These are phyloP conservation scores for Catharus ustulatus DNA, from an alignment of 2,797 vertebrate genomes.

Conservation along the genomic window DNA sequence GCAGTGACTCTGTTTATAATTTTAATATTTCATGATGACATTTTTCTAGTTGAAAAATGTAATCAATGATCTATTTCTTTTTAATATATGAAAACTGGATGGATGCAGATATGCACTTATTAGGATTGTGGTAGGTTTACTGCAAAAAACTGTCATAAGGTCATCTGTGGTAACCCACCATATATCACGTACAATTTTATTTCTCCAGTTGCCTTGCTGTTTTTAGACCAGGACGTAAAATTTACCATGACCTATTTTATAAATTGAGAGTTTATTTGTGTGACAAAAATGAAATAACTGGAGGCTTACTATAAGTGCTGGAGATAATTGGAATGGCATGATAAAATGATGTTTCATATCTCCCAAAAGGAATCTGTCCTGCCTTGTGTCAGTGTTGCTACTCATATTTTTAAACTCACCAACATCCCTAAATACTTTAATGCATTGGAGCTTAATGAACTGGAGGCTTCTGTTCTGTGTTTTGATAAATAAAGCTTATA, in stretches of 20 bases:
- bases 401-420: not conserved
- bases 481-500: not conserved
- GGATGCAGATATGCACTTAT: not conserved
- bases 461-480: not conserved
- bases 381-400: not conserved
- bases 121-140: not conserved
- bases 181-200: not conserved
- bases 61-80: not conserved
- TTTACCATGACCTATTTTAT: constrained; percentile 27
- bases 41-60: not conserved
- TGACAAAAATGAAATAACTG: constrained; percentile 29
- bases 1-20: not conserved
- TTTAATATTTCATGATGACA: constrained; percentile 8
- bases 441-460: not conserved
- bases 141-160: not conserved
- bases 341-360: not conserved
- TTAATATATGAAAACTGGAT: not conserved
- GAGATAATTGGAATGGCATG: constrained; percentile 15
- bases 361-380: not conserved
- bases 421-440: not conserved
- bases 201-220: not conserved
- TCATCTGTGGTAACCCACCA: not conserved
- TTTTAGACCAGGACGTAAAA: constrained; percentile 15
- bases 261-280: constrained; percentile 41
- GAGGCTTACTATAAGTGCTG: not conserved